Evolutionary conservation across 2,888 invertebrate genomes (phyloP), one percentile per base, ranked within the genome.

Genomic region (Scotopteryx bipunctaria): DNA sequence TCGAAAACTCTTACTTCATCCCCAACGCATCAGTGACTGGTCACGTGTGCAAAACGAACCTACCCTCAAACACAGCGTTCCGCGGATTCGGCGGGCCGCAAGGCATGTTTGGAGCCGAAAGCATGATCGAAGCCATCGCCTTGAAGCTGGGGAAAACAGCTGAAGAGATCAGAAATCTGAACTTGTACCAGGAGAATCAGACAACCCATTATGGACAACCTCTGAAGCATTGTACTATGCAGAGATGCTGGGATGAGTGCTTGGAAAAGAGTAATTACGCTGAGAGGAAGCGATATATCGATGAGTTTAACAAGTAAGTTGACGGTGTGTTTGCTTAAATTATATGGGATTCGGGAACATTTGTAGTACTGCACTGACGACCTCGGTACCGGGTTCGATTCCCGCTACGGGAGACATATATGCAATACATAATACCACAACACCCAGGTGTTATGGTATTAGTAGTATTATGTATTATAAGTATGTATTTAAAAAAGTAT

Each of bases 51-150:
- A 95, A 93, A 82, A 99, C 98, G 0, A 98, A 99, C 87, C 79
- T 97, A 40, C 94, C 97, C 0, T 97, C 97, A 0, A 97, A 97
- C 75, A 98, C 98, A 0, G 98, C 98, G 0, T 98, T 98, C 71
- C 91, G 98, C 66, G 97, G 97, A 1, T 98, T 97, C 70, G 98
- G 98, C 3, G 97, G 94, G 0, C 98, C 98, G 0, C 98, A 98
- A 75, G 97, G 95, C 17, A 97, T 97, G 97, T 95, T 96, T 73
- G 93, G 94, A 1, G 95, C 93, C 0, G 98, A 98, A 82, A 93
- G 91, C 62, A 94, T 96, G 64, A 92, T 96, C 27, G 91, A 94
- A 56, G 94, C 96, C 59, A 91, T 97, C 8, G 97, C 98, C 0
- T 91, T 91, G 21, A 92, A 91, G 64, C 84, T 97, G 14, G 91